Evolutionary conservation across 2,888 invertebrate species (phyloP).

Genomic region (Danaus chrysippus): DNA sequence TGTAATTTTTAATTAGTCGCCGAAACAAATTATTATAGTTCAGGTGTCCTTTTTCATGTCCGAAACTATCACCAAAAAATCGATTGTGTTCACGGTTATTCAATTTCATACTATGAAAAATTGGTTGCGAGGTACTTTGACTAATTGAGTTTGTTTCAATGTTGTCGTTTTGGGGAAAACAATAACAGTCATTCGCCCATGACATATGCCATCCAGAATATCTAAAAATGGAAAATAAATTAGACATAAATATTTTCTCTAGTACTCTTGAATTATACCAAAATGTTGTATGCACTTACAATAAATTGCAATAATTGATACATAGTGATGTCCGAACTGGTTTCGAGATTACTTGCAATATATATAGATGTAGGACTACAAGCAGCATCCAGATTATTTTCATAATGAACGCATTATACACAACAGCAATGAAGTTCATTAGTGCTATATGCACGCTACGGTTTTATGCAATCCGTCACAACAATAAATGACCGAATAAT

Average conservation of each 20-base stretch:
- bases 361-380: constrained; percentile 8
- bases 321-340: constrained; percentile 16
- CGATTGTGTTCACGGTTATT: neutral
- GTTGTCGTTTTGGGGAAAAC: neutral
- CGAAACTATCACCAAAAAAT: neutral
- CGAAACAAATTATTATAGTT: neutral
- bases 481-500: constrained; percentile 11
- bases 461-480: constrained; percentile 15
- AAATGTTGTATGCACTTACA: constrained; percentile 24
- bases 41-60: too few species aligned
- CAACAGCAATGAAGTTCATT: constrained; percentile 12
- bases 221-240: neutral
- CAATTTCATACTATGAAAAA: neutral
- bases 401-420: constrained; percentile 21
- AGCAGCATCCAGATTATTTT: constrained; percentile 11
- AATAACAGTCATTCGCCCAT: neutral
- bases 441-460: constrained; percentile 15
- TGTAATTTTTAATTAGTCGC: neutral
- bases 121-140: neutral
- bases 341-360: neutral
- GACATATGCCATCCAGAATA: neutral
- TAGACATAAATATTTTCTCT: too few species aligned
- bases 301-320: constrained; percentile 24
- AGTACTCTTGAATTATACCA: too few species aligned
- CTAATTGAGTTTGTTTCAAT: neutral